A percentile compares a stretch with the other conserved stretches of the same genome.
Conservation (phyloP, 1,140 invertebrate genomes). For the Eulimnadia texana region DNA sequence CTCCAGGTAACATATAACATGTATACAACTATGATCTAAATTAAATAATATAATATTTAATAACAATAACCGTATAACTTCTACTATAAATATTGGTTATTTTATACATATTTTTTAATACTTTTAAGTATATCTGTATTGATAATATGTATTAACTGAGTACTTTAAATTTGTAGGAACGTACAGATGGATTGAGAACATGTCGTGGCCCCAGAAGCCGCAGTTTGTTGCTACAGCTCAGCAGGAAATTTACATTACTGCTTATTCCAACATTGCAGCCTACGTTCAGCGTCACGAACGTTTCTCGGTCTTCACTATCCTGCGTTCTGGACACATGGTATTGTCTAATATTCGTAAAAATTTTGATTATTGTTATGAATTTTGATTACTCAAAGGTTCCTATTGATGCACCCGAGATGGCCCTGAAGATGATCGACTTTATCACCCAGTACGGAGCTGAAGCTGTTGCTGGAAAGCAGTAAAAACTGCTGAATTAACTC, state of each 20-base stretch:
- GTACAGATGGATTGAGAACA: background rate
- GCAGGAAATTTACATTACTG: background rate
- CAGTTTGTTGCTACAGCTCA: background rate
- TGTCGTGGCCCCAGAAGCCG: background rate
- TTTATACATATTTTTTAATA: no score
- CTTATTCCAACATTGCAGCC: background rate
- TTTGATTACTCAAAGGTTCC: background rate
- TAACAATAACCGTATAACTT: background rate
- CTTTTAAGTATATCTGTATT: no score
- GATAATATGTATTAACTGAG: background rate
- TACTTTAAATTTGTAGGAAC: background rate
- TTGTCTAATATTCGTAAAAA: background rate
- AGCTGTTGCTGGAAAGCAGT: background rate
- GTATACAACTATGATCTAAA: background rate
- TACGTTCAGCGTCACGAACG: background rate
- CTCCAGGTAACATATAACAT: background rate
- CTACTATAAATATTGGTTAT: background rate
- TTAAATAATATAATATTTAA: background rate
- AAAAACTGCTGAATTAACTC: no score
- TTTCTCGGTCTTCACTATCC: background rate
- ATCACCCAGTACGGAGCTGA: background rate
- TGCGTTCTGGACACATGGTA: background rate
- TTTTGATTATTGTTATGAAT: background rate
- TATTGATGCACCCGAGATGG: background rate
- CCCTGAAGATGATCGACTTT: background rate